Conservation (phyloP, 1,140 invertebrate species). For the Coptotermes formosanus region DNA sequence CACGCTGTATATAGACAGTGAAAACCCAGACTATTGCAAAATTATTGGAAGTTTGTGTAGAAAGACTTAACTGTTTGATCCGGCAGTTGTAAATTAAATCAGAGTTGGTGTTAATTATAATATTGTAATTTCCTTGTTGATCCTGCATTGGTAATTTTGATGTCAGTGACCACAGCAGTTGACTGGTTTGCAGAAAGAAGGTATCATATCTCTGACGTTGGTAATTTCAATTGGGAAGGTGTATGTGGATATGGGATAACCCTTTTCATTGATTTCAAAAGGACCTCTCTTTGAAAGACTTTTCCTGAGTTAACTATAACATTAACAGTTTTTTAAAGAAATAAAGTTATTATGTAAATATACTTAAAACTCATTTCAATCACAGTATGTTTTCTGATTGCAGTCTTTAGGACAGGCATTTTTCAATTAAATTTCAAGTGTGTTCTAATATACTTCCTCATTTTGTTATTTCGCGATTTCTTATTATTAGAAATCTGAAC, state of each 20-base stretch:
- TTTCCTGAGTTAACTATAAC: conserved; percentile 43
- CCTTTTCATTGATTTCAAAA: conserved; percentile 13
- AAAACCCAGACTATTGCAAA: too few relatives aligned
- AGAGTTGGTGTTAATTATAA: too few relatives aligned
- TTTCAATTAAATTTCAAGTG: background rate
- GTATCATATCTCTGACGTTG: background rate
- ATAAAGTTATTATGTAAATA: background rate
- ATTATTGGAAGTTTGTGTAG: too few relatives aligned
- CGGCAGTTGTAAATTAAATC: too few relatives aligned
- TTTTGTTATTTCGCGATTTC: background rate
- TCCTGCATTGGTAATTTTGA: too few relatives aligned
- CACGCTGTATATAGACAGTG: too few relatives aligned
- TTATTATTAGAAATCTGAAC: background rate
- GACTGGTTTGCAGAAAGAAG: background rate
- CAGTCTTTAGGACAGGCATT: background rate
- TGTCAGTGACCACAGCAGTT: background rate
- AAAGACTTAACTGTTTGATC: too few relatives aligned
- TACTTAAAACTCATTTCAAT: background rate
- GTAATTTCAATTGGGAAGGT: background rate
- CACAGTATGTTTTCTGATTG: background rate
- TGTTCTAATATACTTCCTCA: background rate
- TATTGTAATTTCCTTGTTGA: too few relatives aligned
- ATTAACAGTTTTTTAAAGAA: conserved; percentile 43
- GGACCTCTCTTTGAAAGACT: conserved; percentile 41
- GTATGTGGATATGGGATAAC: background rate